Evolutionary conservation across 2,888 invertebrate species (phyloP), one percentile per base, ranked within the genome.

Genomic region (Labia minor): DNA sequence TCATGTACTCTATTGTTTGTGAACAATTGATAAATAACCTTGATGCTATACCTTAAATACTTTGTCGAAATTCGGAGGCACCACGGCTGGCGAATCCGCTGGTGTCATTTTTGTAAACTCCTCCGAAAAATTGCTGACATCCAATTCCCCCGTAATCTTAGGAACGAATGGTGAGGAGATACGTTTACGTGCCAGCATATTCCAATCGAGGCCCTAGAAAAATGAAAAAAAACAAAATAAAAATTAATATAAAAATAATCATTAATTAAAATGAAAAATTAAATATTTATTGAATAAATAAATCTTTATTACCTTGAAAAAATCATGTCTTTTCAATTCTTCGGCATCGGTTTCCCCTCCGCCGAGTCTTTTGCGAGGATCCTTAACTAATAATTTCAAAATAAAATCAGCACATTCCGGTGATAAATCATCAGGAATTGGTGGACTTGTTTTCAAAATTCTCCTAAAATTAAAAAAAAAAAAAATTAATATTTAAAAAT

Each of bases 81-180:
- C 86, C 69, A 91, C 87, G 18, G 93, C 92, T 0, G 95, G 95
- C 3, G 95, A 94, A 79, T 96, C 95, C 0, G 91, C 88, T 6
- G 95, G 90, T 65, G 87, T 84, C 87, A 95, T 91, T 73, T 87
- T 86, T 0, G 97, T 98, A 79, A 98, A 98, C 80, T 98, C 97
- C 71, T 92, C 92, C 62, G 95, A 91, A 78, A 98, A 98, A 82
- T 98, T 96, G 75, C 92, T 92, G 14, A 94, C 93, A 79, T 98
- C 97, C 70, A 93, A 82, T 77, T 95, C 94, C 77, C 89, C 78
- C 65, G 80, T 78, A 69, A 97, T 88, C 67, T 84, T 83, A n/a
- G 97, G 98, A 71, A 89, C 87, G 80, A 96, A 95, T 1, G 96
- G 96, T 0, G 97, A 93, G 14, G 86, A 78, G 67, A 94, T 83